Conservation (phyloP, 2,113 vertebrate genomes). For the Lepisosteus osseus region DNA sequence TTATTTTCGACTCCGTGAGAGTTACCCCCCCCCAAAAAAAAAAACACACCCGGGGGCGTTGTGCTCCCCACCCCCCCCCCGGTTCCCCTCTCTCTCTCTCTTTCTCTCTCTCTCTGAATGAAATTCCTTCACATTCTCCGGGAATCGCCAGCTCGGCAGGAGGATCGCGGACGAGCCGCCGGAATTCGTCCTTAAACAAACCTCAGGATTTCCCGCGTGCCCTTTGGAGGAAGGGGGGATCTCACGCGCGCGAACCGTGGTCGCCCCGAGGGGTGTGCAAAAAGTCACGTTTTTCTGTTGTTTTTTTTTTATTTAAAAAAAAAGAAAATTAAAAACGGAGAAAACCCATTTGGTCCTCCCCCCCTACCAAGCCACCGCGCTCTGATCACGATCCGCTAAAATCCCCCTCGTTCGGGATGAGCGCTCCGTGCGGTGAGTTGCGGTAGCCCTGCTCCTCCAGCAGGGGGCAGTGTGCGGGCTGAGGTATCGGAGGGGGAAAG, state of each 20-base stretch:
- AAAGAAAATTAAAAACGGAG: neutral
- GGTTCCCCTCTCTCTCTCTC: conserved; percentile 42
- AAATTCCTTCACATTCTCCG: conserved; percentile 67
- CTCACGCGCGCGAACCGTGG: neutral
- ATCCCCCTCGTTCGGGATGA: conserved; percentile 42
- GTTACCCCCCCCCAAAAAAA: too few species aligned
- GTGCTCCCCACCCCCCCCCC: conserved; percentile 34
- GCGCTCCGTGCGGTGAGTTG: too few species aligned
- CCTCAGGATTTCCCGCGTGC: conserved; percentile 58
- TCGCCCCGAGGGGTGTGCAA: too few species aligned
- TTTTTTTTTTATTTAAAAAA: neutral
- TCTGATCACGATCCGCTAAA: neutral
- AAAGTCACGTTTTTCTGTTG: neutral
- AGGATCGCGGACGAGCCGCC: conserved; percentile 65
- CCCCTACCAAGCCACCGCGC: too few species aligned
- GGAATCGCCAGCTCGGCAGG: conserved; percentile 46
- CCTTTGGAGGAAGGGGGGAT: neutral
- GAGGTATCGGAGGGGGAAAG: too few species aligned
- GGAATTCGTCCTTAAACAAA: conserved; percentile 72
- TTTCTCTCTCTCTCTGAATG: conserved; percentile 45
- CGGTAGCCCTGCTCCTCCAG: too few species aligned
- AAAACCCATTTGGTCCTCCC: too few species aligned
- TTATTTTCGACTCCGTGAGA: too few species aligned
- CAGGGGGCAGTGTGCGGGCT: too few species aligned
- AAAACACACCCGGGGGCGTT: too few species aligned